phyloP scores from a whole-genome alignment of 2,797 vertebrate species.

The Lepus townsendii region DNA sequence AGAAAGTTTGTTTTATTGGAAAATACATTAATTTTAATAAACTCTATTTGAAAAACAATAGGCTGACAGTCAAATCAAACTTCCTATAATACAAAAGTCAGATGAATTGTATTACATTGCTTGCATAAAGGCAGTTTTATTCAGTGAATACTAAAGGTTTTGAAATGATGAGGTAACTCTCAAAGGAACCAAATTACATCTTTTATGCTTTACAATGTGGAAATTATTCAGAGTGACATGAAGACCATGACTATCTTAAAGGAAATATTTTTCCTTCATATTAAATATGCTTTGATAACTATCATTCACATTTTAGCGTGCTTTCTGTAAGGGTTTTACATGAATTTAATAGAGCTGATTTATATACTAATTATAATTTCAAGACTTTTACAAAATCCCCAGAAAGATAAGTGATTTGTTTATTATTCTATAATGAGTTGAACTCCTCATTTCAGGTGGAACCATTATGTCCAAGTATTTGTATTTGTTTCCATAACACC shows the following conservation, averaged over 20 bases:
- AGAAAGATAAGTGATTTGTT: constrained; percentile 26
- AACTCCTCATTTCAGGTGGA: background rate
- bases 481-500: background rate
- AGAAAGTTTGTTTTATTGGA: background rate
- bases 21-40: constrained; percentile 56
- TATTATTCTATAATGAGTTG: background rate
- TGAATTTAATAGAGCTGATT: background rate
- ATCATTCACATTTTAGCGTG: constrained; percentile 57
- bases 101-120: background rate
- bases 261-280: background rate
- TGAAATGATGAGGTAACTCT: constrained; percentile 6
- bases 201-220: constrained; percentile 64
- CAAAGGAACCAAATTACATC: constrained; percentile 58
- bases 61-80: constrained; percentile 64
- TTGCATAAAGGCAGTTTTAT: constrained; percentile 69
- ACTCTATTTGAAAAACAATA: constrained; percentile 65
- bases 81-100: constrained; percentile 42
- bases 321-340: background rate
- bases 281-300: constrained; percentile 39
- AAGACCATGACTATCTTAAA: constrained; percentile 19
- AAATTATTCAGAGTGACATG: constrained; percentile 43
- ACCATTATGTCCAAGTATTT: background rate
- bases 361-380: constrained; percentile 24
- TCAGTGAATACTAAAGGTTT: constrained; percentile 49
- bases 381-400: background rate